Conservation (phyloP, 2,113 vertebrate genomes). For the Myocastor coypus region DNA sequence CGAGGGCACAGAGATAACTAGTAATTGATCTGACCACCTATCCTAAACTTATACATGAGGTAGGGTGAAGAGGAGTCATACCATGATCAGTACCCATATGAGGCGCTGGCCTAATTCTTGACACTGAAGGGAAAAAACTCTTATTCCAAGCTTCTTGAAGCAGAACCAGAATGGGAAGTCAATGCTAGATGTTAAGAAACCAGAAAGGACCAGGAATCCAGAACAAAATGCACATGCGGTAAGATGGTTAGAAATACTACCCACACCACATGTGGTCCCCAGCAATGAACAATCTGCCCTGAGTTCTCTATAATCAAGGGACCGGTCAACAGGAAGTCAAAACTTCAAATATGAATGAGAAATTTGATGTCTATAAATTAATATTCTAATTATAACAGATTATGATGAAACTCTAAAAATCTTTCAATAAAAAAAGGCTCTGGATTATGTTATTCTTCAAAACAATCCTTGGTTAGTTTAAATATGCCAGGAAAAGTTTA, state of each 20-base stretch:
- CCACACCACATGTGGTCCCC: background rate
- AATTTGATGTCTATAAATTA: background rate
- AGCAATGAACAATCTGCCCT: too few species aligned
- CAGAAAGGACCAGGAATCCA: background rate
- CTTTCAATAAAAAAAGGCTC: background rate
- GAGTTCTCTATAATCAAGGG: background rate
- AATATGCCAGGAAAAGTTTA: background rate
- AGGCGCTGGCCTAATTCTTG: background rate
- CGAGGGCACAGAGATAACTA: too few species aligned
- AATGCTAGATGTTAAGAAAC: background rate
- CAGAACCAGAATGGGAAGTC: background rate
- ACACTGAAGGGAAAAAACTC: background rate
- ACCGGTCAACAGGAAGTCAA: background rate
- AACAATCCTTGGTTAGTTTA: background rate
- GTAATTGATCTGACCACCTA: too few species aligned
- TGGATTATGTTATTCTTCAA: background rate
- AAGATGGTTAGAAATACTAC: background rate
- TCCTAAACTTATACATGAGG: fast-evolving
- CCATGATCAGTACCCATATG: too few species aligned
- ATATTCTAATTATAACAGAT: background rate
- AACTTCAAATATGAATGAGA: background rate
- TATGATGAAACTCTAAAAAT: background rate
- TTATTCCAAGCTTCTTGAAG: background rate
- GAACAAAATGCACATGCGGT: background rate
- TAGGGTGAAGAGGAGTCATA: fast-evolving